Evolutionary conservation across 2,113 vertebrate genomes (phyloP).

Genomic region (Melierax canorus): DNA sequence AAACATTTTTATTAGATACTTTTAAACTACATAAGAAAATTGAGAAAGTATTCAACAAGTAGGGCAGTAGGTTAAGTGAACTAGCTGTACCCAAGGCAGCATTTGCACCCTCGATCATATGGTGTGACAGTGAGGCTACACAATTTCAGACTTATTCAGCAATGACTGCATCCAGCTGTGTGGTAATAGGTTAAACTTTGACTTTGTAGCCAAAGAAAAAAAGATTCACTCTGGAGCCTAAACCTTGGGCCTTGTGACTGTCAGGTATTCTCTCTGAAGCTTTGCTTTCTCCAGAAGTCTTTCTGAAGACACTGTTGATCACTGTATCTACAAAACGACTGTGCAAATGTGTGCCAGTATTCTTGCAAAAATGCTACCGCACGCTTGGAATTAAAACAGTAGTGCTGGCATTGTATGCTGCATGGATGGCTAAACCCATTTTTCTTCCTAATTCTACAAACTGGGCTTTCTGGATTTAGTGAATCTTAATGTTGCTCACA

Average conservation of each 20-base stretch:
- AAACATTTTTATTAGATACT: conserved; percentile 37
- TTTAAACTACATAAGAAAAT: conserved; percentile 3
- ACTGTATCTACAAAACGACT: not conserved
- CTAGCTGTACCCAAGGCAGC: not conserved
- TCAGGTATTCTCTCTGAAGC: not conserved
- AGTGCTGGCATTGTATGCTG: not conserved
- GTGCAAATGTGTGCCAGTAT: not conserved
- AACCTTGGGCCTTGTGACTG: not conserved
- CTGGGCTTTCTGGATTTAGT: not conserved
- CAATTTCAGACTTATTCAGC: not conserved
- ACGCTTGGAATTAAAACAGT: not conserved
- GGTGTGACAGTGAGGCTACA: not conserved
- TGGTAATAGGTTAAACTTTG: not conserved
- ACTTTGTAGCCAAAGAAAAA: not conserved
- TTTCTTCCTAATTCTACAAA: not conserved
- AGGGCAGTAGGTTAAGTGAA: not conserved
- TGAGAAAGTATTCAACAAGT: not conserved
- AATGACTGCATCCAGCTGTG: not conserved
- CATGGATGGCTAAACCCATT: not conserved
- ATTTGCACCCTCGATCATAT: not conserved
- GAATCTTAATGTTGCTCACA: not conserved
- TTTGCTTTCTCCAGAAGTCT: not conserved
- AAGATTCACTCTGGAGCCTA: not conserved
- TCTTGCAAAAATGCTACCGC: not conserved
- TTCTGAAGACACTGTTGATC: not conserved